These are phyloP conservation scores for Condylostylus longicornis DNA, from an alignment of 1,140 invertebrate genomes.

Conservation along the genomic window DNA sequence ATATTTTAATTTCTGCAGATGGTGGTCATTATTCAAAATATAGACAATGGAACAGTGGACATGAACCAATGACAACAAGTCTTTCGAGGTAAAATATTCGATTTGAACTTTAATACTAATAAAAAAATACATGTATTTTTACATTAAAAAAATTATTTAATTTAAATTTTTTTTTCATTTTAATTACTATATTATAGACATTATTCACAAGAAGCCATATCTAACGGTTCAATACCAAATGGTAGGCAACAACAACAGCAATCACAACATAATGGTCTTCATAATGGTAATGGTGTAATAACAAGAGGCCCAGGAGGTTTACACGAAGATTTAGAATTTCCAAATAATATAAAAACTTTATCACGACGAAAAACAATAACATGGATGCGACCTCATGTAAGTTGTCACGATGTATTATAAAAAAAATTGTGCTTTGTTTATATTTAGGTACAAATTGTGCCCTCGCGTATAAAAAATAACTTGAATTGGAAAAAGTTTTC, in stretches of 20 bases:
- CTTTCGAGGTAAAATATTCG: background rate
- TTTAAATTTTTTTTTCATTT: background rate
- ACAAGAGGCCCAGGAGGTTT: slow-evolving; percentile 1
- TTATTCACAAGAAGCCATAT: background rate
- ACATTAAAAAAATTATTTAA: background rate
- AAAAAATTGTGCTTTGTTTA: too few relatives aligned
- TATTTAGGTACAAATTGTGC: too few relatives aligned
- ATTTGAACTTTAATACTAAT: background rate
- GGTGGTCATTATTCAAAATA: background rate
- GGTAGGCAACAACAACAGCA: too few relatives aligned
- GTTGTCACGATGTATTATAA: too few relatives aligned
- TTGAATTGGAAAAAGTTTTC: too few relatives aligned
- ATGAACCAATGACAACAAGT: slow-evolving; percentile 2
- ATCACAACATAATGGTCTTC: background rate
- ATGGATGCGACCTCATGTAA: slow-evolving; percentile 7
- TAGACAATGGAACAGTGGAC: background rate
- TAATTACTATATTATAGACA: background rate
- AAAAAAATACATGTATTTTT: background rate
- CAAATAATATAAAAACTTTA: slow-evolving; percentile 1
- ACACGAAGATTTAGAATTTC: slow-evolving; percentile 7
- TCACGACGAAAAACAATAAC: slow-evolving; percentile 1
- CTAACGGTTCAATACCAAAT: slow-evolving; percentile 3
- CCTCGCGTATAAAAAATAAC: too few relatives aligned
- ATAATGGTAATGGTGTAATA: slow-evolving; percentile 1
- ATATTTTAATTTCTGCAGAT: background rate